Base-by-base conservation (phyloP, 2,797 vertebrate species). In the Coilia nasus region DNA sequence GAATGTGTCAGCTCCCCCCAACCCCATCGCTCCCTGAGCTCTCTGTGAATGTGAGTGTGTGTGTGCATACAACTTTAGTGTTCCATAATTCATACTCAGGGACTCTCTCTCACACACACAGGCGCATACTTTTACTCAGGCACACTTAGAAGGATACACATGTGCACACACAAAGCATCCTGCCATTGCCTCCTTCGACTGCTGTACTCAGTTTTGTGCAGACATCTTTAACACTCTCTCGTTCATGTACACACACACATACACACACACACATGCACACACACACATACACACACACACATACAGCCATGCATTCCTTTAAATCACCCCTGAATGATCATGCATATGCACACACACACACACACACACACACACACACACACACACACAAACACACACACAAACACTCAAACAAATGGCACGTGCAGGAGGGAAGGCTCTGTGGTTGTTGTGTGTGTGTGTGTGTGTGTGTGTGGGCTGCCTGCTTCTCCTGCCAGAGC, bases 401-500 rank as follows among this genome's bases (percentile, higher is more conserved):
- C 62, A 67, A 10, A 31, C 64, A 71, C 28, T 28, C 28, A 28
- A 2, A 71, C 10, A 75, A 75, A 15, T 17, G 67, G 28, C 67
- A 75, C 67, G 67, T 41, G 67, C 28, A 75, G 67, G 31, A 31
- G 35, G 62, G 11, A 25, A 28, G 62, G 91, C 89, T 91, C 91
- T 87, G 90, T 87, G 86, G 86, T 90, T 23, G 87, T 60, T 81
- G 71, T 62, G 81, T 86, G 84, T 83, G 88, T 19, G 84, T 84
- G 83, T 85, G 82, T 83, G 87, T 56, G 19, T 84, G 83, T 86
- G 87, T 86, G 86, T 84, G 88, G 78, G 82, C 91, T 89, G 94
- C 90, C 90, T 93, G 92, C 91, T 91, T 93, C 90, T 93, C 89
- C 92, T 96, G 95, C 94, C 95, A 95, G 92, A 93, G 92, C 89